Base-by-base conservation (phyloP, 35 echinoderm and acorn worm genomes). In the Ophioderma brevispina region DNA sequence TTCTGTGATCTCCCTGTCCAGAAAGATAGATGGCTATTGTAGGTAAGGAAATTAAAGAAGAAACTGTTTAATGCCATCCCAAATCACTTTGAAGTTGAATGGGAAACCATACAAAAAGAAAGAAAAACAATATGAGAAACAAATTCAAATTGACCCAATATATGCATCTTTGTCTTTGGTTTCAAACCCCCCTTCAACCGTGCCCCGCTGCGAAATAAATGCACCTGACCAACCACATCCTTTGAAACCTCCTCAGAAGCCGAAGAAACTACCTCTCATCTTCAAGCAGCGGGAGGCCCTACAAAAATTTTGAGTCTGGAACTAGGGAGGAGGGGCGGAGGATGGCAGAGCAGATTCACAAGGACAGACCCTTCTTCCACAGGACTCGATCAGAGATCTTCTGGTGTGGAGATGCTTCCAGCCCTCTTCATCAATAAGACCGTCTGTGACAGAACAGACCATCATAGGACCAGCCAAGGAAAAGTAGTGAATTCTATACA, bases 131-230 rank as follows among this genome's bases (percentile, higher is more conserved):
- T 46, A 4, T 8, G 41, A 4, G 17, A 46, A 46, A 46, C 41
- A 8, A 17, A 46, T 46, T 46, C 41, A 70, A 70, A 13, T 70
- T 70, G 59, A 70, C 59, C 59, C 15, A 70, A 15, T 30, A 3
- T 70, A 25, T n/a, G 59, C 56, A 42, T 40, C 81, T 86, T 56
- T 86, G 11, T 76, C 59, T 86, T n/a, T n/a, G n/a, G n/a, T n/a
- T n/a, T n/a, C n/a, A n/a, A n/a, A n/a, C 76, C 37, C 32, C 70
- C 36, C 43, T 70, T 80, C 36, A 13, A 37, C 94, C 92, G 94
- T 96, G n/a, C 64, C 94, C 38, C 89, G 77, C 91, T 96, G 30
- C 75, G 87, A 21, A 82, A 93, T 63, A 92, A 82, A 81, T 96
- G 87, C 59, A 37, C 52, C 87, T 37, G 79, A 89, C 17, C 86